Base-by-base conservation (phyloP, 2,888 invertebrate species). In the Synergus itoensis region DNA sequence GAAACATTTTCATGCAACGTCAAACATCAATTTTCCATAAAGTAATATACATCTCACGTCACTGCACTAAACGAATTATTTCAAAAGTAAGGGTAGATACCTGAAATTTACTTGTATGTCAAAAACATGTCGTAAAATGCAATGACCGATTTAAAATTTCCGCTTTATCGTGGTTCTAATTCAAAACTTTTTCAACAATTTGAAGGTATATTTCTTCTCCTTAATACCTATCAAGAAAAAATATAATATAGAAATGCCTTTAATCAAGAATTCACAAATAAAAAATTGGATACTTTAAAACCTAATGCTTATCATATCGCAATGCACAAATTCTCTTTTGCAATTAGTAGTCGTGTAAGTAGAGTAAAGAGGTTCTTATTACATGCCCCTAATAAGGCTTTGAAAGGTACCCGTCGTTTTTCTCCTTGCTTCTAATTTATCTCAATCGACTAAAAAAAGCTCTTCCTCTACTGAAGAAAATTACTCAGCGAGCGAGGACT, bases 361-460 rank as follows among this genome's bases (percentile, higher is more conserved):
- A 28, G 16, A 16, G 16, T n/a, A 48, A 48, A 28, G 69, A 69
- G 48, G 28, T 28, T 69, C 48, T 28, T 69, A 69, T 48, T 69
- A 48, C n/a, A 48, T 18, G 11, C 21, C 45, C 14, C 4, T 69
- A 48, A 69, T 69, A 43, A 69, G 43, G 36, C 69, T 69, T 16
- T 48, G 69, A 48, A 69, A 69, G 48, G 12, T 48, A 48, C 28
- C 28, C 16, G 48, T 69, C 28, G 1, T 28, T 69, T 36, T 48
- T 36, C 45, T 5, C 28, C 11, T n/a, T 64, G 45, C 67, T 16
- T 48, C 69, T 69, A 69, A 69, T 69, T 69, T 69, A 69, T 48
- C 69, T 69, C 69, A 69, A 69, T 48, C 69, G 45, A 69, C 48
- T 69, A 45, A 36, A 69, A 69, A 48, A 45, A 67, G 67, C 43